Conservation (phyloP, 2,113 vertebrate genomes). For the Campylomormyrus tamandua region DNA sequence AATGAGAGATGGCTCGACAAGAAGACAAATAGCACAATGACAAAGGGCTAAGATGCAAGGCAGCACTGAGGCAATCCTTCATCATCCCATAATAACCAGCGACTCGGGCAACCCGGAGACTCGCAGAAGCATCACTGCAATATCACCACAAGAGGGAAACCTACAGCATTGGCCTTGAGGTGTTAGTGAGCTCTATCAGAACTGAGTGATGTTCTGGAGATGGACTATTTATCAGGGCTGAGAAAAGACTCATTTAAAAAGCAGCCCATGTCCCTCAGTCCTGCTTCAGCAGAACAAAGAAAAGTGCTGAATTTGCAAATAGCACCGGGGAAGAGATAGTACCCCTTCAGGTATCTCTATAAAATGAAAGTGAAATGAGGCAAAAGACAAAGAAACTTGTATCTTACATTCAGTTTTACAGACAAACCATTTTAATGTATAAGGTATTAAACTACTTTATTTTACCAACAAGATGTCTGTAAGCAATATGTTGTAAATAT, state of each 20-base stretch:
- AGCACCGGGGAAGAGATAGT: background rate
- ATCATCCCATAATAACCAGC: background rate
- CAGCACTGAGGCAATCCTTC: background rate
- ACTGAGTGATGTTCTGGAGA: background rate
- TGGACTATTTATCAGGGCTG: background rate
- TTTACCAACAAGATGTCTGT: background rate
- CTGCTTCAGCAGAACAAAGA: conserved; percentile 7
- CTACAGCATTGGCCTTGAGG: background rate
- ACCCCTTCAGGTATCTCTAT: background rate
- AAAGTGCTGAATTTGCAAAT: conserved; percentile 9
- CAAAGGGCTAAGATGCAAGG: background rate
- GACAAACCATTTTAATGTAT: background rate
- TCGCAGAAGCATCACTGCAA: background rate
- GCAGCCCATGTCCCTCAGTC: background rate
- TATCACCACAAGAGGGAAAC: background rate
- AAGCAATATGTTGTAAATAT: background rate
- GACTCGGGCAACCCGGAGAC: background rate
- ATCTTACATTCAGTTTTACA: conserved; percentile 22
- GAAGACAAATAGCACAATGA: background rate
- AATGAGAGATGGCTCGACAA: background rate
- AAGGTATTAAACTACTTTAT: background rate
- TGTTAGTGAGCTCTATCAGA: conserved; percentile 4
- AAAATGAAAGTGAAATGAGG: conserved; percentile 6
- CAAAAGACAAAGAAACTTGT: background rate
- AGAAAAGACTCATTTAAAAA: conserved; percentile 5